A percentile compares a stretch with the other conserved stretches of the same genome.
phyloP scores from a whole-genome alignment of 2,797 vertebrate species.

The Hippocampus kuda region DNA sequence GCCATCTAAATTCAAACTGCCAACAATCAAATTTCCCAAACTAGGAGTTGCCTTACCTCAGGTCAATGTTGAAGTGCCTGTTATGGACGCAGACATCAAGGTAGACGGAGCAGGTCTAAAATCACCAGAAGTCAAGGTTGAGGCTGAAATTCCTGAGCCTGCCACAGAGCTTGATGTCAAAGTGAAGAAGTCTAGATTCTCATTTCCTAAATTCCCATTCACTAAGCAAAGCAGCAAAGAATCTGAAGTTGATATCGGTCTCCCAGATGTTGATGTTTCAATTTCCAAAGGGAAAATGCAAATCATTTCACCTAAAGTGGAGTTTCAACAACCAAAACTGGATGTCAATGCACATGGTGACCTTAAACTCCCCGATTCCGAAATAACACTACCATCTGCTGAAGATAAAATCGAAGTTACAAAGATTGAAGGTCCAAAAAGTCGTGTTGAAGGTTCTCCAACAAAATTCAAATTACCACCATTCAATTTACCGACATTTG shows the following conservation, averaged over 20 bases:
- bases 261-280: constrained; percentile 23
- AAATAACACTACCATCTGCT: constrained; percentile 17
- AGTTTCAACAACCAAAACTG: constrained; percentile 17
- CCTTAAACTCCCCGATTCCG: constrained; percentile 6
- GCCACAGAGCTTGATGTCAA: constrained; percentile 1
- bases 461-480: constrained; percentile 38
- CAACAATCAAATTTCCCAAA: constrained; percentile 41
- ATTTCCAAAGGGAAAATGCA: neutral
- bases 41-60: constrained; percentile 8
- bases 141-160: neutral
- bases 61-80: constrained; percentile 7
- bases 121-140: constrained; percentile 31
- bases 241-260: constrained; percentile 10
- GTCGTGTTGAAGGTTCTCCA: constrained; percentile 13
- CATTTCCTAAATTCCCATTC: neutral
- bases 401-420: constrained; percentile 24
- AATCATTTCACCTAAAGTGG: constrained; percentile 21
- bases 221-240: constrained; percentile 18
- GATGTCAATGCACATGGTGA: constrained; percentile 25
- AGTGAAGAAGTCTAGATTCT: neutral
- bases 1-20: constrained; percentile 23
- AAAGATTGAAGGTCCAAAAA: constrained; percentile 8
- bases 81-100: constrained; percentile 17
- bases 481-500: constrained; percentile 40
- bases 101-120: constrained; percentile 13